A percentile compares a stretch with the other conserved stretches of the same genome.
phyloP scores from a whole-genome alignment of 2,888 invertebrate species.

The Digitonthophagus gazella region DNA sequence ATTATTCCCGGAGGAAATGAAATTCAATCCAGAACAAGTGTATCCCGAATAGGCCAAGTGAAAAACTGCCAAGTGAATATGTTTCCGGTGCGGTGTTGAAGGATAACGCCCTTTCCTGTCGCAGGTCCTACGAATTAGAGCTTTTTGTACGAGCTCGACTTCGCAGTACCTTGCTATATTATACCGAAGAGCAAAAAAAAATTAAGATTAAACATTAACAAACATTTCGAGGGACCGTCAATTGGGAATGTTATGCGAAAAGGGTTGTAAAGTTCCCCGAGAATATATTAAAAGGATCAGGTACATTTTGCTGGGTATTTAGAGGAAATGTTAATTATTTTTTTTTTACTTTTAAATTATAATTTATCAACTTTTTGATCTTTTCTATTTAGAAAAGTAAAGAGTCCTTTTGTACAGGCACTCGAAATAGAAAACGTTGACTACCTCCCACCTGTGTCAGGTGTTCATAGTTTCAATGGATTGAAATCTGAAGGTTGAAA shows the following conservation, averaged over 20 bases:
- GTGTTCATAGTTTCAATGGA: not conserved
- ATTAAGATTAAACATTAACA: no score
- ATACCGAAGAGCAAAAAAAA: no score
- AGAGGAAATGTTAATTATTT: not conserved
- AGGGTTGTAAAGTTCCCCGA: no score
- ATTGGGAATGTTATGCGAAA: no score
- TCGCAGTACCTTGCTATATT: slow-evolving; percentile 1
- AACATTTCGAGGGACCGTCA: no score
- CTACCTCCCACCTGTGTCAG: not conserved
- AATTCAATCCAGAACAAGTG: slow-evolving; percentile 28
- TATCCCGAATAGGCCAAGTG: slow-evolving; percentile 24
- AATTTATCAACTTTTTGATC: not conserved
- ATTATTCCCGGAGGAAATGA: slow-evolving; percentile 21
- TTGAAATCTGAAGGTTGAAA: not conserved
- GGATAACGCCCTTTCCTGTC: slow-evolving; percentile 27
- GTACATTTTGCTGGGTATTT: no score
- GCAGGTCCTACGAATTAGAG: slow-evolving; percentile 27
- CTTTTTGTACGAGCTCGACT: slow-evolving; percentile 15
- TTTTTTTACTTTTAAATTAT: not conserved
- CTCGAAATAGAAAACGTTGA: not conserved
- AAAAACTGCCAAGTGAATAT: slow-evolving; percentile 26
- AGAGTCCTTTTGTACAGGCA: not conserved
- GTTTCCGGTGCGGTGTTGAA: slow-evolving; percentile 23
- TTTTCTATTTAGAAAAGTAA: not conserved
- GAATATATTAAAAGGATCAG: no score